Evolutionary conservation across 2,113 vertebrate genomes (phyloP).

Genomic region (Uria lomvia): DNA sequence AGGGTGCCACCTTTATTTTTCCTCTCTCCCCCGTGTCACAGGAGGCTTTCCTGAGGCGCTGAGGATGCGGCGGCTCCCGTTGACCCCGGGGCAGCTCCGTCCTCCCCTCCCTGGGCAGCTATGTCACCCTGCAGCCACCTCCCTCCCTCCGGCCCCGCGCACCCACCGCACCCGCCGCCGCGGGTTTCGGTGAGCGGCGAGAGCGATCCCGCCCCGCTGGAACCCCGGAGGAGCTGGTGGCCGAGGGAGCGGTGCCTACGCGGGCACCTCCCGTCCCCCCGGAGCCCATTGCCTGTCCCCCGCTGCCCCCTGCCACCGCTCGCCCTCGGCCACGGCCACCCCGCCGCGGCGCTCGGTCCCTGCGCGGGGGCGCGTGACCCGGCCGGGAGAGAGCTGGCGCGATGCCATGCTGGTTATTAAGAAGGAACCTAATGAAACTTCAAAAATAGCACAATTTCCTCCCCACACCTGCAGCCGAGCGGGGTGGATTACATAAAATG

Average conservation of each 20-base stretch:
- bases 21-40: neutral
- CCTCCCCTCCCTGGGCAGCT: neutral
- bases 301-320: neutral
- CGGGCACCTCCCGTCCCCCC: neutral
- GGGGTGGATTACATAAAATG: constrained; percentile 65
- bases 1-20: neutral
- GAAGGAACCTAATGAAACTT: constrained; percentile 21
- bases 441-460: constrained; percentile 31
- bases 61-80: neutral
- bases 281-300: neutral
- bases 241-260: neutral
- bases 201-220: rapidly evolving
- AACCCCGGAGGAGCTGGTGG: neutral
- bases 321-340: neutral
- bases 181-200: neutral
- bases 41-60: rapidly evolving
- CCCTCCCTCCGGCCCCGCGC: neutral
- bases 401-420: neutral
- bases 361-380: neutral
- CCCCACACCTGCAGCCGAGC: constrained; percentile 68
- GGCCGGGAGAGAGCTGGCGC: neutral
- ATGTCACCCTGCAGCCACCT: neutral
- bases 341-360: rapidly evolving
- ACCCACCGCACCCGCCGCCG: neutral
- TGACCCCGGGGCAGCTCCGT: rapidly evolving